Conservation (phyloP, 2,888 invertebrate genomes). For the Punctoribates punctum region DNA sequence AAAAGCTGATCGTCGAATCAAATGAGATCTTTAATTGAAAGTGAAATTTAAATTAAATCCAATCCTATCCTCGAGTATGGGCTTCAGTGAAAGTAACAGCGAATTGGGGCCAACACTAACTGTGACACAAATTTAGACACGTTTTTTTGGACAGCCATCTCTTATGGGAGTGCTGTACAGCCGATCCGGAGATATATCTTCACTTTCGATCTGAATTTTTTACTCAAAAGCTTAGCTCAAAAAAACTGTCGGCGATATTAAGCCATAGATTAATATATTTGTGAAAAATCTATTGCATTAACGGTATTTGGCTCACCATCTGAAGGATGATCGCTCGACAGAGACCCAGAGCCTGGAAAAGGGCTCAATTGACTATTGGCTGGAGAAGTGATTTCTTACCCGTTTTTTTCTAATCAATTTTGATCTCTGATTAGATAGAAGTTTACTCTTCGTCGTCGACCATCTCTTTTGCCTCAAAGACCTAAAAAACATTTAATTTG, state of each 20-base stretch:
- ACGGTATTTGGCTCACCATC: neutral
- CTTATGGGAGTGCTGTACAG: neutral
- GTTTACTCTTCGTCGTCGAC: neutral
- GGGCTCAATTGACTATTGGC: neutral
- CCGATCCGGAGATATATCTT: neutral
- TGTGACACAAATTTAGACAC: conserved; percentile 10
- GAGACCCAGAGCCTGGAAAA: neutral
- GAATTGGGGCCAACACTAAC: neutral
- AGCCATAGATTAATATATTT: neutral
- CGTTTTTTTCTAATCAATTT: conserved; percentile 6
- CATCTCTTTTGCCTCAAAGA: neutral
- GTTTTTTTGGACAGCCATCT: neutral
- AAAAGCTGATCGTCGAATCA: no score
- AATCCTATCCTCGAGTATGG: no score
- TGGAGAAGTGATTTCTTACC: neutral
- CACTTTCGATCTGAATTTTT: neutral
- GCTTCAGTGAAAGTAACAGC: no score
- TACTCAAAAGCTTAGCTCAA: neutral
- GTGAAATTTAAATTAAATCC: no score
- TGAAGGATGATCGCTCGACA: neutral
- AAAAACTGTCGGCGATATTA: neutral
- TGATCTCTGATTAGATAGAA: neutral
- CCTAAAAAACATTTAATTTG: neutral
- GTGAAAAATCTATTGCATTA: neutral
- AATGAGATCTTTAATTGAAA: no score